phyloP scores from a whole-genome alignment of 2,888 invertebrate species.

The Schizaphis graminum region DNA sequence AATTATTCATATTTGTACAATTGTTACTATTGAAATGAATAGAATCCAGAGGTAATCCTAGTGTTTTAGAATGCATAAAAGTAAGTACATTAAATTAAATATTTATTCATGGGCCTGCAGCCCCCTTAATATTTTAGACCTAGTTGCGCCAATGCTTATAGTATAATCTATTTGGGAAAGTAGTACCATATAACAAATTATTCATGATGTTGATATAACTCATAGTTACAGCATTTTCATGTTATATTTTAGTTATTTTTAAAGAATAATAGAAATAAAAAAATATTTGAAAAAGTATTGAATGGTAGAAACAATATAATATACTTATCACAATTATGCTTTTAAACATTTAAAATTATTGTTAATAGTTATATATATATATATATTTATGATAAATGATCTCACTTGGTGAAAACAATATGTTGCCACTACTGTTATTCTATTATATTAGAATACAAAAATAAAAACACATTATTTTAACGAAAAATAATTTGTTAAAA shows the following conservation, averaged over 20 bases:
- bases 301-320: neutral
- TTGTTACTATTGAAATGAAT: no score
- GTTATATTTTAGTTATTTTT: neutral
- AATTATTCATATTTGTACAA: no score
- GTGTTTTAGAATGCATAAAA: no score
- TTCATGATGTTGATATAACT: neutral
- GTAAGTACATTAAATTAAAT: no score
- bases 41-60: no score
- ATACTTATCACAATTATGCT: slow-evolving; percentile 4
- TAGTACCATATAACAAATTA: neutral
- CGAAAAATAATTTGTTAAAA: slow-evolving; percentile 57
- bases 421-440: neutral
- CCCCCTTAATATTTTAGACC: no score
- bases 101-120: no score
- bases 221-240: neutral
- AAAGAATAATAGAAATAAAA: neutral
- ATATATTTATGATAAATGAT: neutral
- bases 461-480: slow-evolving; percentile 47
- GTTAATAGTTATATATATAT: neutral
- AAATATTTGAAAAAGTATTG: neutral
- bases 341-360: neutral
- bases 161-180: neutral
- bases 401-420: neutral
- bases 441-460: slow-evolving; percentile 10
- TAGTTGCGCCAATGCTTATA: neutral